Evolutionary conservation across 2,797 vertebrate genomes (phyloP), one percentile per base, ranked within the genome.

Genomic region (Sebastes matsubarae): DNA sequence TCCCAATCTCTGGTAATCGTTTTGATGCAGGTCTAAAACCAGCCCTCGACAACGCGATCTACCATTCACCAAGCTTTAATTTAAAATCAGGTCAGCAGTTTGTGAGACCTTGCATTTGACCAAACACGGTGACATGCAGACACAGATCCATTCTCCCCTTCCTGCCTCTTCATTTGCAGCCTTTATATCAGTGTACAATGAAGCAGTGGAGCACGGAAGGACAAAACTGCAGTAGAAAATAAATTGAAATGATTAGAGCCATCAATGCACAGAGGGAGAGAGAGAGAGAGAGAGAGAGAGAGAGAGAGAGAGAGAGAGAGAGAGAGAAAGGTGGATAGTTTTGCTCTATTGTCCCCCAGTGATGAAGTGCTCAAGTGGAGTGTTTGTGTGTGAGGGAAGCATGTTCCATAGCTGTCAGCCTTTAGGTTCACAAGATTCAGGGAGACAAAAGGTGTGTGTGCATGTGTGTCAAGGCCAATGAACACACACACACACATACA

Each of bases 361-460:
- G 73, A 85, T 75, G 79, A 87, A 86, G 50, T 22, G 67, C 61
- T 82, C 65, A 69, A 81, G 80, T 83, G 64, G 82, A 88, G 85
- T 86, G 89, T 89, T 89, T 91, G 71, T 84, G 83, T 46, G 82
- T 72, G 75, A 88, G 82, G 86, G 69, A 87, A 89, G 75, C 72
- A 84, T 91, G 87, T 82, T 88, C 85, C 69, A 18, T 57, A 89
- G 90, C 88, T 88, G 87, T 91, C 88, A 88, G 84, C 68, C 72
- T 42, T 6, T 79, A 78, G 80, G 82, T 85, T 86, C 46, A 70
- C 86, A 87, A 81, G 85, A 83, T 77, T 80, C 80, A 75, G 71
- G 72, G 77, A 94, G 83, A 94, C 92, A 94, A 92, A 91, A 87
- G 72, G 75, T 81, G 81, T 87, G 68, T 75, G 65, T 27, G 70